Percentiles rank a stretch among this genome's conserved stretches.
phyloP scores from a whole-genome alignment of 2,113 vertebrate species.

The Cercopithecus mona region DNA sequence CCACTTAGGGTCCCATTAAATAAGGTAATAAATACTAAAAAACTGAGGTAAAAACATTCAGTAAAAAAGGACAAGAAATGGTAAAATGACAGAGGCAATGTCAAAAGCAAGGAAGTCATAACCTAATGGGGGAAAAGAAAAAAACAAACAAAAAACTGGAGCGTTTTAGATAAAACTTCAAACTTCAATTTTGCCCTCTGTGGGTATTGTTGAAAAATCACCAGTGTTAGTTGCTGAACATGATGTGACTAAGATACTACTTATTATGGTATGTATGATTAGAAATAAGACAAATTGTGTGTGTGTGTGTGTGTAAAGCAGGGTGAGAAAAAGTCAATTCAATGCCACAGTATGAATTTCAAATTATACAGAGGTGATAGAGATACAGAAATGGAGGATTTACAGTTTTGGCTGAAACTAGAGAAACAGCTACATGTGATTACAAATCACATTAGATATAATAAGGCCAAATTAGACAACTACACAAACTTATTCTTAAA shows the following conservation, averaged over 20 bases:
- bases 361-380: neutral
- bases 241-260: neutral
- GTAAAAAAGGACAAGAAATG: neutral
- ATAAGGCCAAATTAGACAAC: constrained; percentile 5
- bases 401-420: neutral
- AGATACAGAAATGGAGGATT: neutral
- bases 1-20: neutral
- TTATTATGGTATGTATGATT: neutral
- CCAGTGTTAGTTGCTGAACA: neutral
- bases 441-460: neutral
- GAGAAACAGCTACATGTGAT: neutral
- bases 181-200: neutral
- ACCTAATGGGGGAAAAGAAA: neutral
- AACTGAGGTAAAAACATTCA: neutral
- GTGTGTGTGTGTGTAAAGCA: neutral
- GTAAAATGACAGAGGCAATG: neutral
- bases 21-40: neutral
- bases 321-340: neutral
- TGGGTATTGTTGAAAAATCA: neutral
- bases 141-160: neutral
- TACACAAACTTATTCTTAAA: neutral
- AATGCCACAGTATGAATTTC: neutral
- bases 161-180: neutral
- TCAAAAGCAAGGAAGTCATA: neutral
- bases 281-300: neutral